Base-by-base conservation (phyloP, 2,113 vertebrate genomes). In the Pelodiscus sinensis region DNA sequence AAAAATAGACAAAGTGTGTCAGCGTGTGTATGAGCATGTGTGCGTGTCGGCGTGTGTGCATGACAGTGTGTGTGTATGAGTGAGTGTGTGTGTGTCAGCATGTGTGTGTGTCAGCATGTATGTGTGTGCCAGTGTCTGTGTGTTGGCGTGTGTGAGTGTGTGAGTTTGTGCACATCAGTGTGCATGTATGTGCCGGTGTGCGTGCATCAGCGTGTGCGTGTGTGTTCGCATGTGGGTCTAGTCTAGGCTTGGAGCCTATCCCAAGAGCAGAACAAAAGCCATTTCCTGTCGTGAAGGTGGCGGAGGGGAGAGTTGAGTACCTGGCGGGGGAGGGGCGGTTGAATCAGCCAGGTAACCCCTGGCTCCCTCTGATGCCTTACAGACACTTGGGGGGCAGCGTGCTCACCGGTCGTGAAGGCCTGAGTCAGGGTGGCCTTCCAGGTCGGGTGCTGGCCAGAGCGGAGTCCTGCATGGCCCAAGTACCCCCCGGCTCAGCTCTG, bases 271-370 rank as follows among this genome's bases (percentile, higher is more conserved):
- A 29, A 68, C 8, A 14, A 44, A 21, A 19, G 27, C 68, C 1
- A 0, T 60, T 77, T 2, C 0, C 79, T 25, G 68, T 31, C 73
- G 29, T 65, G 75, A 81, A 50, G 38, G 27, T 0, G 0, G 7
- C 50, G 6, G 2, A 78, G 62, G 5, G 38, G 38, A 44, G 38
- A 44, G 38, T 5, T 44, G 38, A 44, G 5, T 5, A 44, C 38
- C 38, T 57, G 81, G 31, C n/a, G 38, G 35, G 58, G 58, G 31
- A 3, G 31, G 68, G 57, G 57, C 2, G 27, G 9, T 22, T 65
- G 51, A 94, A 44, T 14, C 51, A 89, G 54, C 51, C 58, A 31
- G 35, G 21, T n/a, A 86, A 62, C 38, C 38, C 35, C 18, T 82
- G 35, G n/a, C 60, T 60, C 75, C 16, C 57, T 84, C 35, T 58